Evolutionary conservation across 2,888 invertebrate species (phyloP), one percentile per base, ranked within the genome.

Genomic region (Busseola fusca): DNA sequence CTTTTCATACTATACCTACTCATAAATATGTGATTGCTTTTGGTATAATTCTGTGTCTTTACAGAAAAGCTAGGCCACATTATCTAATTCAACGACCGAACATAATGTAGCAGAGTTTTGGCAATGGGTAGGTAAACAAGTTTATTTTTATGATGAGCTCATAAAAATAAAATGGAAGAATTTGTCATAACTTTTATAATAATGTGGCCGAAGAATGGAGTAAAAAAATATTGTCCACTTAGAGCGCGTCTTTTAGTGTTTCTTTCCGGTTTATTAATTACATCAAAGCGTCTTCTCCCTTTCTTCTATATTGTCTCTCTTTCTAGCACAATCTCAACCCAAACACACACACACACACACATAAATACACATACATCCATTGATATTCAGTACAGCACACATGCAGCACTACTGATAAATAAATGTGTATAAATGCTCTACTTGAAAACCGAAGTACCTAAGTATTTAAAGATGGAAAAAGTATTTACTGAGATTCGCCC

Each of bases 41-140:
- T 60, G 27, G 21, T 27, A 42, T 21, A 21, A 27, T 18, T 21
- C 18, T 42, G 37, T 40, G 12, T 56, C n/a, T 10, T 25, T 30
- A 42, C 14, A 42, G 34, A 56, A 58, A 66, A 66, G 9, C 48
- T 68, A 63, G 25, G 48, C 21, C 54, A 58, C 52, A 54, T 81
- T 50, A 65, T 68, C 59, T 62, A 45, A 68, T 72, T 73, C 21
- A 50, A 63, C 56, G 45, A 25, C 56, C 56, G 40, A 63, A 48
- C 37, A 63, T 70, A 70, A 73, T 54, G 69, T 70, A 30, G 25
- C 52, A 58, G 60, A 68, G 52, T 66, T 78, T 70, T 81, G 82
- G 82, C 82, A 79, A 30, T 63, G 68, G 4, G 16, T 34, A 69
- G 64, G 64, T 72, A 78, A 82, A 82, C 76, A 82, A 76, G 58